Conservation (phyloP, 2,113 vertebrate genomes). For the Heterotilapia buettikoferi region DNA sequence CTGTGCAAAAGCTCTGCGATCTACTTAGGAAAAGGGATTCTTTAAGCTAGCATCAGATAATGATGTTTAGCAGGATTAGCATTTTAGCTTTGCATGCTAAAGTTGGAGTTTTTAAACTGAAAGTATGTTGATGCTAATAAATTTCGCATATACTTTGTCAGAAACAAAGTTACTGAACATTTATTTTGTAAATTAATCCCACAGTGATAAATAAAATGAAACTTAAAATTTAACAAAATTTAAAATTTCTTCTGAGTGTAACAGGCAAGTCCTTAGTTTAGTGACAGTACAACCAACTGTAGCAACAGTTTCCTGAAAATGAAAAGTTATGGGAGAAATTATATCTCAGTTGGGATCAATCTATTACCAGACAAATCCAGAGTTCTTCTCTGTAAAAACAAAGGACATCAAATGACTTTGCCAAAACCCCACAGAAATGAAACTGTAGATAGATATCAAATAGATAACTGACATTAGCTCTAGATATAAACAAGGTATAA, state of each 20-base stretch:
- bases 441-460: background rate
- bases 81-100: background rate
- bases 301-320: background rate
- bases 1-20: background rate
- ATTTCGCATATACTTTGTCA: background rate
- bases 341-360: background rate
- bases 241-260: background rate
- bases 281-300: background rate
- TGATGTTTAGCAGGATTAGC: background rate
- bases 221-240: background rate
- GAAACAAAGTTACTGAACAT: background rate
- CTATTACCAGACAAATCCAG: background rate
- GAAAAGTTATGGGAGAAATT: rapidly evolving
- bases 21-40: background rate
- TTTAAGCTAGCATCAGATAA: background rate
- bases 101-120: background rate
- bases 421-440: background rate
- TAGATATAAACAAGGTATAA: background rate
- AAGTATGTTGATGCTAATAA: background rate
- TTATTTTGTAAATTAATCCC: background rate
- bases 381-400: background rate
- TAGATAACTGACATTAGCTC: background rate
- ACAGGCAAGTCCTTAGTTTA: background rate
- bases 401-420: background rate
- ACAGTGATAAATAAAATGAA: background rate